Base-by-base conservation (phyloP, 2,113 vertebrate genomes). In the Amphiprion ocellaris region DNA sequence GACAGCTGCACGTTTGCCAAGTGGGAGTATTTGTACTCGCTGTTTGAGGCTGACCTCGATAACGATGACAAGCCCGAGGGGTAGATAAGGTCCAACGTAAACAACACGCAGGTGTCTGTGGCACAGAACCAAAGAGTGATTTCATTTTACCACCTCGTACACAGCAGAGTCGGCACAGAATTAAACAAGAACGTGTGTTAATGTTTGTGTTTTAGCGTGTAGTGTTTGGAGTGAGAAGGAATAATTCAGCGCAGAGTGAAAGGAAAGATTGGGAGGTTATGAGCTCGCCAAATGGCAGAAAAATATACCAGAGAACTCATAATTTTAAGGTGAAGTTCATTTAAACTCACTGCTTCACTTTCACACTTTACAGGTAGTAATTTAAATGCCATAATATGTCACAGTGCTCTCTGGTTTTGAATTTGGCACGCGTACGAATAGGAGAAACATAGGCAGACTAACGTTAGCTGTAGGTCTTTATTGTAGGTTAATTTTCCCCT, bases 121-220 rank as follows among this genome's bases (percentile, higher is more conserved):
- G 87, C 74, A 62, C 50, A 21, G 46, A 76, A 79, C 66, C 74
- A 82, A 78, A 17, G 11, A 72, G 54, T 88, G 86, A 90, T 81
- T 79, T 93, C 74, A 89, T 68, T 62, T 68, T 44, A 61, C 53
- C 66, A 80, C n/a, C 54, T 74, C 68, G 66, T 68, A 24, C 50
- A 41, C 54, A 58, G 67, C 66, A 68, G 74, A 72, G 79, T 80
- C 79, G 69, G 83, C 44, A 62, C 65, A 23, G 44, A 28, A 14
- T 24, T 55, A 1, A n/a, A 15, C 7, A 64, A 54, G 69, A 81
- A 66, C 73, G 41, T 65, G 62, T 66, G 37, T 75, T 37, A 70
- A 17, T 64, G 63, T 55, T 65, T 85, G 68, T 79, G 54, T 78
- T 44, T 49, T 58, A 66, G 14, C 54, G 44, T 10, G 24, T 23